These are phyloP conservation scores for Phylloscopus collybita DNA, from an alignment of 2,797 vertebrate genomes.

Conservation along the genomic window DNA sequence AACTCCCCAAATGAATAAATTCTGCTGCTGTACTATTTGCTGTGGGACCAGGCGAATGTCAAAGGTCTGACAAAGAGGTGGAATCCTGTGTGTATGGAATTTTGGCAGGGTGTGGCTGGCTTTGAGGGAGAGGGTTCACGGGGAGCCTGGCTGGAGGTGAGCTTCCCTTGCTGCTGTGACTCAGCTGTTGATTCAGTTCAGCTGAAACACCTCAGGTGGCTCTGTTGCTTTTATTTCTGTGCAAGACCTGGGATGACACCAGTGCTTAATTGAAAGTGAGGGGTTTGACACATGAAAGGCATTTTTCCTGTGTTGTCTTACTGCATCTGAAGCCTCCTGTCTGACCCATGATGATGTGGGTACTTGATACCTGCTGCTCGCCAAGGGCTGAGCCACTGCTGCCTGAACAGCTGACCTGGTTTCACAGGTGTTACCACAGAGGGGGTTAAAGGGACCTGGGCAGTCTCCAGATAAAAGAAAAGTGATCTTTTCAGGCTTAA, in stretches of 20 bases:
- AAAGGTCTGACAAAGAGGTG: background rate
- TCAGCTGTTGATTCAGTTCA: background rate
- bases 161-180: background rate
- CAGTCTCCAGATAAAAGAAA: background rate
- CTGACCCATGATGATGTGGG: background rate
- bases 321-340: background rate
- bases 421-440: background rate
- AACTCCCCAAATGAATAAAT: background rate
- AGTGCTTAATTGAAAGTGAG: background rate
- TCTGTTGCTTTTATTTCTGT: background rate
- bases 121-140: background rate
- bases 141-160: background rate
- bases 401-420: background rate
- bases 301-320: background rate
- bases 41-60: background rate
- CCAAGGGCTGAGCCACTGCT: background rate
- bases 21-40: background rate
- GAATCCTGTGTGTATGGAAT: background rate
- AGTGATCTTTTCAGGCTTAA: background rate
- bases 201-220: background rate
- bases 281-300: background rate
- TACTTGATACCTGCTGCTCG: rapidly evolving
- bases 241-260: background rate
- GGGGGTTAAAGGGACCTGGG: background rate
- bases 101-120: background rate